A percentile compares a stretch with the other conserved stretches of the same genome.
phyloP scores from a whole-genome alignment of 2,888 invertebrate genomes.

The Eledona agricola region DNA sequence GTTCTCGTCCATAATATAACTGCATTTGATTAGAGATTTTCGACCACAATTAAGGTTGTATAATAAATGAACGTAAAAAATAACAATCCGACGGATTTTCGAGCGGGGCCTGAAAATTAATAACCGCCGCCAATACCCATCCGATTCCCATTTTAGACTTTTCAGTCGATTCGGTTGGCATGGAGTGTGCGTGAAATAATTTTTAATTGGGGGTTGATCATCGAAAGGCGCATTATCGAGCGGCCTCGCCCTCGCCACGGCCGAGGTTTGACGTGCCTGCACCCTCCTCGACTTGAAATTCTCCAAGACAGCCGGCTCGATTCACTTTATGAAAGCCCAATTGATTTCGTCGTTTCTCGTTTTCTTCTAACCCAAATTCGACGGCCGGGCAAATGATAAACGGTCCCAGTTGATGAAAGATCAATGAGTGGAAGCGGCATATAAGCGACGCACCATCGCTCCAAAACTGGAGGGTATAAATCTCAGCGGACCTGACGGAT shows the following conservation, averaged over 20 bases:
- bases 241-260: slow-evolving; percentile 40
- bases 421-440: slow-evolving; percentile 26
- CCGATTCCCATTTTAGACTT: too few relatives aligned
- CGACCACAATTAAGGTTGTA: too few relatives aligned
- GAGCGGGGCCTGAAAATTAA: too few relatives aligned
- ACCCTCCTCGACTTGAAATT: slow-evolving; percentile 25
- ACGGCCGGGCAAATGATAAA: slow-evolving; percentile 28
- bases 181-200: slow-evolving; percentile 30
- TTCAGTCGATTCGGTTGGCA: too few relatives aligned
- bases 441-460: slow-evolving; percentile 30
- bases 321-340: slow-evolving; percentile 26
- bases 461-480: slow-evolving; percentile 32
- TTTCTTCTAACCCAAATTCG: slow-evolving; percentile 7
- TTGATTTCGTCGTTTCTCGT: slow-evolving; percentile 10
- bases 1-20: too few relatives aligned
- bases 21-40: too few relatives aligned
- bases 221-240: slow-evolving; percentile 44
- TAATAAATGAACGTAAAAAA: too few relatives aligned
- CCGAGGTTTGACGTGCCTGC: slow-evolving; percentile 24
- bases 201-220: slow-evolving; percentile 23
- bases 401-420: slow-evolving; percentile 36
- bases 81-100: too few relatives aligned
- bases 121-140: too few relatives aligned
- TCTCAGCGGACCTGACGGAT: slow-evolving; percentile 33
- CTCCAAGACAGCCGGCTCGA: slow-evolving; percentile 21